Evolutionary conservation across 2,113 vertebrate genomes (phyloP).

Genomic region (Scartelaos histophorus): DNA sequence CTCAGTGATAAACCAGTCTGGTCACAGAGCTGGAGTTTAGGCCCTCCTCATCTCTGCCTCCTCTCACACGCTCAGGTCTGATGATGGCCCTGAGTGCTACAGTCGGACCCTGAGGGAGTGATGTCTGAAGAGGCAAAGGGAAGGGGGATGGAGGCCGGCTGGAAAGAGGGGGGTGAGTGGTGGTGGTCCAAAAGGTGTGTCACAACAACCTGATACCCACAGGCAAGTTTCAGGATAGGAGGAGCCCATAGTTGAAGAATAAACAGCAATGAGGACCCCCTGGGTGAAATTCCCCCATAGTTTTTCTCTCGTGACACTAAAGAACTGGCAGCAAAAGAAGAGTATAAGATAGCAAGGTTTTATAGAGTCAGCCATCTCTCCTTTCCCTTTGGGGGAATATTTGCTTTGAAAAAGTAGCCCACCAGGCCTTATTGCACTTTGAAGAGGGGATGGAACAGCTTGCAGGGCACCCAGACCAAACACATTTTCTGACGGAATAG

Average conservation of each 20-base stretch:
- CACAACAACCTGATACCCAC: conserved; percentile 45
- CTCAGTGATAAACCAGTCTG: conserved; percentile 30
- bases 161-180: conserved; percentile 3
- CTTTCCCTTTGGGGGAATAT: conserved; percentile 57
- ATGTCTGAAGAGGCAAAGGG: conserved; percentile 33
- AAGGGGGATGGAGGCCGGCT: conserved; percentile 1
- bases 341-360: conserved; percentile 45
- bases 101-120: conserved; percentile 36
- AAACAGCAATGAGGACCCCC: conserved; percentile 33
- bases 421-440: conserved; percentile 52
- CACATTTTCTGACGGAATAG: conserved; percentile 38
- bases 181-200: conserved; percentile 44
- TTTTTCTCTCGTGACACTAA: conserved; percentile 25
- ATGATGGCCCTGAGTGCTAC: conserved; percentile 38
- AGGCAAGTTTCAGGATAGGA: conserved; percentile 48
- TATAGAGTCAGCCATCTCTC: conserved; percentile 24
- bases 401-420: conserved; percentile 65
- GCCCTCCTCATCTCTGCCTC: conserved; percentile 16
- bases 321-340: conserved; percentile 37
- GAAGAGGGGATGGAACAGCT: conserved; percentile 13
- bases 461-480: conserved; percentile 8
- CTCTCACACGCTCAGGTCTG: conserved; percentile 28
- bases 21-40: conserved; percentile 41
- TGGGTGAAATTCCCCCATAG: conserved; percentile 18
- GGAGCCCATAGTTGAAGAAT: conserved; percentile 43